Evolutionary conservation across 2,888 invertebrate genomes (phyloP).

Genomic region (Leptodirus hochenwartii): DNA sequence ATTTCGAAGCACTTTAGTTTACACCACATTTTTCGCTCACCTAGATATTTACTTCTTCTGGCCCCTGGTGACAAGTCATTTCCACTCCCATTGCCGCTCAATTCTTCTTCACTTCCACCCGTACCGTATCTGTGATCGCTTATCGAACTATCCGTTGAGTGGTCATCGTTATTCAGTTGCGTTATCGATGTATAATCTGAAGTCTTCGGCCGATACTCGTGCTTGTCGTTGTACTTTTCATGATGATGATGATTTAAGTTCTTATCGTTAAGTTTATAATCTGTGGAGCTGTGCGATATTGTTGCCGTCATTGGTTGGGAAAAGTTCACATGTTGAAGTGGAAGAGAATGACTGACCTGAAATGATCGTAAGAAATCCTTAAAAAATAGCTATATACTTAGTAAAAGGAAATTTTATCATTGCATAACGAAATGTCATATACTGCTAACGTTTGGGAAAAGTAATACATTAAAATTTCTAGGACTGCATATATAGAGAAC

Average conservation of each 20-base stretch:
- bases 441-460: too few species aligned
- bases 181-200: conserved; percentile 18
- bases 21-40: too few species aligned
- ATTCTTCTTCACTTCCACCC: conserved; percentile 32
- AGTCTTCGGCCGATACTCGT: conserved; percentile 22
- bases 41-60: conserved; percentile 28
- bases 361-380: too few species aligned
- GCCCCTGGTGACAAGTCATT: conserved; percentile 33
- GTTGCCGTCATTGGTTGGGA: conserved; percentile 25
- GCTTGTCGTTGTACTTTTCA: too few species aligned
- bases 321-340: conserved; percentile 25
- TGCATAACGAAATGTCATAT: too few species aligned
- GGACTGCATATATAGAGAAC: too few species aligned
- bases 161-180: conserved; percentile 23
- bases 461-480: too few species aligned
- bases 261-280: conserved; percentile 22
- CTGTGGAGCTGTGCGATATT: conserved; percentile 24
- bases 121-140: conserved; percentile 26
- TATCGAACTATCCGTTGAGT: conserved; percentile 33
- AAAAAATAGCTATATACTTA: too few species aligned
- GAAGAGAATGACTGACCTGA: conserved; percentile 28
- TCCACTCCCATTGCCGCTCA: conserved; percentile 34
- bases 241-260: too few species aligned
- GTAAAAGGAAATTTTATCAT: too few species aligned
- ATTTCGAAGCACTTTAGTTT: too few species aligned